These are phyloP conservation scores for Acanthurus leucopareius DNA, from an alignment of 2,797 vertebrate species.

Conservation along the genomic window DNA sequence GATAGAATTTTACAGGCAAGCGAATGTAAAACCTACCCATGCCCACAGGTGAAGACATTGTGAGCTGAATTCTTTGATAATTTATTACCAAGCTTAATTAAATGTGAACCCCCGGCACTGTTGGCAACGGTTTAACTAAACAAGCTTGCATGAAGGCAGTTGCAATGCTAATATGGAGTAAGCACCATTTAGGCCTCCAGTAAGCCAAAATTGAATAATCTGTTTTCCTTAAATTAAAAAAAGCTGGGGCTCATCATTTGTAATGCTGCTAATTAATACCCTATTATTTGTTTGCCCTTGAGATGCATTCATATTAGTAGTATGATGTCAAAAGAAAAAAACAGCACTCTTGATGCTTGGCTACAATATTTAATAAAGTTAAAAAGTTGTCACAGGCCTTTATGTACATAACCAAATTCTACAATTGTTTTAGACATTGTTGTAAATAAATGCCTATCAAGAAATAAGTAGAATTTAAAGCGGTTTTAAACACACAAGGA, in stretches of 20 bases:
- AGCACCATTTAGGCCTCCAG: conserved; percentile 38
- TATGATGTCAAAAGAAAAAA: conserved; percentile 23
- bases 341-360: conserved; percentile 10
- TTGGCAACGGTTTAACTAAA: conserved; percentile 66
- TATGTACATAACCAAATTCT: conserved; percentile 4
- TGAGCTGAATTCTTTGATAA: conserved; percentile 59
- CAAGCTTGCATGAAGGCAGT: conserved; percentile 52
- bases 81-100: conserved; percentile 73
- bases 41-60: conserved; percentile 54
- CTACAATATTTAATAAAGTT: neutral
- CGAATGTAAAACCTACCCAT: conserved; percentile 33
- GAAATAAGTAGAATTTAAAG: conserved; percentile 24
- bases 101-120: conserved; percentile 61
- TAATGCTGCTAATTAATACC: conserved; percentile 24
- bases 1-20: conserved; percentile 25
- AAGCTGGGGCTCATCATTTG: conserved; percentile 17
- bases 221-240: conserved; percentile 30
- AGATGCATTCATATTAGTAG: conserved; percentile 7
- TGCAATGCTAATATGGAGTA: conserved; percentile 55
- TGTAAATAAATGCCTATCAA: conserved; percentile 46
- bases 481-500: conserved; percentile 27
- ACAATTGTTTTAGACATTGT: conserved; percentile 26
- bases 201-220: conserved; percentile 20
- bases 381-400: conserved; percentile 5
- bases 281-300: conserved; percentile 13